Base-by-base conservation (phyloP, 2,797 vertebrate species). In the Corythornis leucogaster region DNA sequence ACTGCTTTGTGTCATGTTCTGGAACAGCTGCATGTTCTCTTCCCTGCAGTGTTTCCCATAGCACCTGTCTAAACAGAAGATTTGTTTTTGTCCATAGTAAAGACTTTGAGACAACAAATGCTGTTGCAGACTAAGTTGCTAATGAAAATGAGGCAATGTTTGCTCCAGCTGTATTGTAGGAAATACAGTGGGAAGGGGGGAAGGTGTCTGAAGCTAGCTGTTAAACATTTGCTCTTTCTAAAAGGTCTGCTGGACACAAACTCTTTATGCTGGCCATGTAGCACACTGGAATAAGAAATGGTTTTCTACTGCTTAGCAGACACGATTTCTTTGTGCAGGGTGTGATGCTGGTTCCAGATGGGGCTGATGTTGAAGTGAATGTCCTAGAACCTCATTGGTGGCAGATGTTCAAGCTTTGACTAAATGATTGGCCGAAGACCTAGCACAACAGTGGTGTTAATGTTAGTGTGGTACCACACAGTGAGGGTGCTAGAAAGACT, bases 31-130 rank as follows among this genome's bases (percentile, higher is more conserved):
- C 40, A 21, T 2, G 0, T 80, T 91, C 38, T 88, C 38, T 9
- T 90, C 26, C 55, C 25, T 59, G 53, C 53, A 58, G 31, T 38
- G n/a, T 77, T 80, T 76, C 57, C 62, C 17, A 17, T 31, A 90
- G 42, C 85, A 85, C 70, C 90, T 92, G 78, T 85, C 74, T 75
- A 85, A 92, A 90, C 50, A 83, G 26, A 75, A 43, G 24, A 19
- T 66, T 91, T 85, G 28, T 22, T 55, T 93, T 69, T 80, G 38
- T 31, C 69, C 5, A 4, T 46, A 58, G 51, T 83, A 75, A 87
- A 68, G 35, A 15, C 15, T 83, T 74, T 31, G 22, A 10, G 3
- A 55, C 64, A 59, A 73, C 16, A 61, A 79, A 45, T 69, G 31
- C 30, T 73, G 24, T 50, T 80, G 19, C 58, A 80, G 46, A 58